Percentiles rank a stretch among this genome's conserved stretches.
phyloP scores from a whole-genome alignment of 1,140 invertebrate species.

The Aphelinus atriplicis region DNA sequence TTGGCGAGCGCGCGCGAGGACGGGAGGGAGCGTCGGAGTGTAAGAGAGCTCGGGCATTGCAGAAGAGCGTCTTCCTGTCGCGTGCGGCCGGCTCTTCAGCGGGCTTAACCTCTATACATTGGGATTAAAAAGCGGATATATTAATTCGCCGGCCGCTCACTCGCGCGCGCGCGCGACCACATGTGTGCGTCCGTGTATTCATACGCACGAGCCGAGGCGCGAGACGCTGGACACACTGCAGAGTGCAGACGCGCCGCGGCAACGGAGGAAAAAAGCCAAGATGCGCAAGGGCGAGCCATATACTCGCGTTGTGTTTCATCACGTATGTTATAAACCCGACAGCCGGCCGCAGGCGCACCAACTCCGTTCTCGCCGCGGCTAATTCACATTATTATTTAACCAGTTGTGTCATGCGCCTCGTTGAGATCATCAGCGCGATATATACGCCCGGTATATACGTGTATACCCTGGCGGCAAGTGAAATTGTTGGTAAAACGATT shows the following conservation, averaged over 20 bases:
- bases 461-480: no score
- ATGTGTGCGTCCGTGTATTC: no score
- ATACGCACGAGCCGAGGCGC: neutral
- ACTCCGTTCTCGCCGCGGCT: neutral
- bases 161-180: slow-evolving; percentile 32
- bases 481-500: no score
- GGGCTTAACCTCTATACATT: slow-evolving; percentile 63
- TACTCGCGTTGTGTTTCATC: neutral
- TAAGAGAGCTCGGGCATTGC: neutral
- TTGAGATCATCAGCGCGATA: no score
- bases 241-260: neutral
- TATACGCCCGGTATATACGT: no score
- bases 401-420: neutral
- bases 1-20: slow-evolving; percentile 39
- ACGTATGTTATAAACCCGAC: neutral
- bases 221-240: slow-evolving; percentile 18
- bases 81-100: slow-evolving; percentile 58
- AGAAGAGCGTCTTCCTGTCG: slow-evolving; percentile 58
- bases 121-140: slow-evolving; percentile 67
- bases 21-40: neutral
- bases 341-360: neutral
- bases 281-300: slow-evolving; percentile 19
- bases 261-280: neutral
- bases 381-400: neutral
- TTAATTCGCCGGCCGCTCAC: slow-evolving; percentile 54